Percentiles rank a stretch among this genome's conserved stretches.
Conservation (phyloP, 2,888 invertebrate species). For the Acrobasis repandana region DNA sequence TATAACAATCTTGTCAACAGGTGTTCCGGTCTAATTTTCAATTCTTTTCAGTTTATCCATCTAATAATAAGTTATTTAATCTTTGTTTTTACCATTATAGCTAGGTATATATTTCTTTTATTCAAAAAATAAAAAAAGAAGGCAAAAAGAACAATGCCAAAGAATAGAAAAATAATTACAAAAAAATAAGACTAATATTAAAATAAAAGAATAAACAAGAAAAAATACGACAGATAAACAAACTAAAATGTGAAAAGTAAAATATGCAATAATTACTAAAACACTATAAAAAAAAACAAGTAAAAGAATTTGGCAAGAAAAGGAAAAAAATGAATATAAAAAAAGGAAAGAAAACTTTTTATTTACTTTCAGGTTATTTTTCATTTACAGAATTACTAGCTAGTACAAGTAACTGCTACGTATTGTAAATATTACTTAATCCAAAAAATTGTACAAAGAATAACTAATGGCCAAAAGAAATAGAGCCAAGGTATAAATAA, state of each 20-base stretch:
- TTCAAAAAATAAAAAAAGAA: conserved; percentile 7
- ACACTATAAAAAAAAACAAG: neutral
- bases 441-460: conserved; percentile 22
- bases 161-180: neutral
- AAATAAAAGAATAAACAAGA: conserved; percentile 22
- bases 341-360: conserved; percentile 5
- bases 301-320: conserved; percentile 21
- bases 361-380: too few species aligned
- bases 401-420: too few species aligned
- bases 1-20: conserved; percentile 1
- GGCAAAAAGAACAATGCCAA: conserved; percentile 5
- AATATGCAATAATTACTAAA: too few species aligned
- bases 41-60: neutral
- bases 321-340: conserved; percentile 24
- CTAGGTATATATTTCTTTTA: neutral
- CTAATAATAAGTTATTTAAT: too few species aligned
- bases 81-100: neutral
- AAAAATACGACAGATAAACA: conserved; percentile 4
- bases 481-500: conserved; percentile 9
- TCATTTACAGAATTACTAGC: too few species aligned
- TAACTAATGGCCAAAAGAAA: conserved; percentile 18
- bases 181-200: conserved; percentile 18
- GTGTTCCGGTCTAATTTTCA: neutral
- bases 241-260: too few species aligned
- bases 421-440: too few species aligned